These are phyloP conservation scores for Perca schrenkii DNA, from an alignment of 2,113 vertebrate genomes.

Conservation along the genomic window DNA sequence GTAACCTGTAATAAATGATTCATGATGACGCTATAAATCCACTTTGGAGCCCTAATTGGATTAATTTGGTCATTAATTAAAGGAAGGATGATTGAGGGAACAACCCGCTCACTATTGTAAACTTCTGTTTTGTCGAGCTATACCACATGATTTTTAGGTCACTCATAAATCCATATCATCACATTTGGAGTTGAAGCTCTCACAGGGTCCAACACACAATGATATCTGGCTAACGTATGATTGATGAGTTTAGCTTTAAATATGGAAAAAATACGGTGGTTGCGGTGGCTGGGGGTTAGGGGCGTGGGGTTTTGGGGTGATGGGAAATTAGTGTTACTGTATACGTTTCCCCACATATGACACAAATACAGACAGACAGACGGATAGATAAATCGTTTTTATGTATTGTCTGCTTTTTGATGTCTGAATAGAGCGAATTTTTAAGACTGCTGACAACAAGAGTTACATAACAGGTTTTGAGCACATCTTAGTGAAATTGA, in stretches of 20 bases:
- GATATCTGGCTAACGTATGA: not conserved
- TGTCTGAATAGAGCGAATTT: constrained; percentile 6
- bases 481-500: not conserved
- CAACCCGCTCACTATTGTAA: not conserved
- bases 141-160: not conserved
- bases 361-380: not conserved
- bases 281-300: no score
- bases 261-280: not conserved
- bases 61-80: constrained; percentile 73
- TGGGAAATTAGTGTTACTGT: not conserved
- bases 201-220: not conserved
- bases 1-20: constrained; percentile 60
- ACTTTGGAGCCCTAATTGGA: constrained; percentile 63
- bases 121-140: not conserved
- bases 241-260: constrained; percentile 9
- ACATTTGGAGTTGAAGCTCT: not conserved
- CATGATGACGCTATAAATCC: constrained; percentile 60
- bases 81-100: constrained; percentile 46
- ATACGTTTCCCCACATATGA: no score
- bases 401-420: constrained; percentile 3
- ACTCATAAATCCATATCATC: not conserved
- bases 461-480: constrained; percentile 4
- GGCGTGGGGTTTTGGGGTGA: not conserved
- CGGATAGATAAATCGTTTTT: not conserved
- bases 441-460: constrained; percentile 12